Base-by-base conservation (phyloP, 2,888 invertebrate genomes). In the Cosmia trapezina region DNA sequence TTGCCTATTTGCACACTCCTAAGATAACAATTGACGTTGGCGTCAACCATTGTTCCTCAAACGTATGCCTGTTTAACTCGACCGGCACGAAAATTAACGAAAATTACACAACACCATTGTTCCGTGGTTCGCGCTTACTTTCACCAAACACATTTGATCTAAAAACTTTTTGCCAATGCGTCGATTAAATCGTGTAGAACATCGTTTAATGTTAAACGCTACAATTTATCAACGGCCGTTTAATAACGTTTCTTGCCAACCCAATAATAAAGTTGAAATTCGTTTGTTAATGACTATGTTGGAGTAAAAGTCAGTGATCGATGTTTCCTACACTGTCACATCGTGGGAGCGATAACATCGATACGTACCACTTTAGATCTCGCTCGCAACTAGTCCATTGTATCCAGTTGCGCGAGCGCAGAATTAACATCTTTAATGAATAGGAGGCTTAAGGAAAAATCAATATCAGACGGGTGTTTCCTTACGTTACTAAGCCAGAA, bases 21-120 rank as follows among this genome's bases (percentile, higher is more conserved):
- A 86, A 91, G 93, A 93, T 93, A 92, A 92, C 91, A 90, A 89
- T 86, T 89, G 88, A 82, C 65, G 74, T 70, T 66, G 66, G 78
- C 85, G 74, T 72, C 81, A 70, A 82, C 83, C 75, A 88, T 84
- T 86, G 84, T 86, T 86, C 72, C 56, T 64, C 69, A 75, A 78
- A 78, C 65, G 60, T 68, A 43, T 41, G 66, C 61, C 60, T 61
- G 64, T 66, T 75, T 73, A 79, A 74, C 66, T 78, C 72, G 60
- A 65, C 66, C 37, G 61, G 53, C 53, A 64, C 63, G 57, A 80
- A 74, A 73, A 80, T 77, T 78, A 59, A 62, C 73, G 43, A 67
- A 81, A 73, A 79, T 86, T 84, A 79, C 82, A 70, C 77, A 87
- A 83, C 76, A 56, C 63, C 56, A 73, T 78, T 78, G 76, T 73